Conservation (phyloP, 1,140 invertebrate genomes). For the Hermetia illucens region DNA sequence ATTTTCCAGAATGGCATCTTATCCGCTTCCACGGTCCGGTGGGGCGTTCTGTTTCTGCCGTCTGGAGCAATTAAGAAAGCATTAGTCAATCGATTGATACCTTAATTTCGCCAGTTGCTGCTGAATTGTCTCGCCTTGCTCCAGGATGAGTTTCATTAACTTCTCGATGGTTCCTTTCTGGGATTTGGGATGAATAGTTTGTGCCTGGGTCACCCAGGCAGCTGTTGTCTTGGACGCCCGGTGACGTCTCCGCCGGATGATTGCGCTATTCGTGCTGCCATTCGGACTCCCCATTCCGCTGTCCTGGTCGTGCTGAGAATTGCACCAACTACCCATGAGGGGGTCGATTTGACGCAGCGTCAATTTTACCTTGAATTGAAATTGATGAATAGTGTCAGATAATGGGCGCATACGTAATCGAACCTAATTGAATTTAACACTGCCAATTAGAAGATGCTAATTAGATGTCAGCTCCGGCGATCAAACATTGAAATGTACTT, state of each 20-base stretch:
- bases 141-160: constrained; percentile 58
- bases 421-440: not conserved
- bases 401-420: not conserved
- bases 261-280: constrained; percentile 21
- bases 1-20: not conserved
- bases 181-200: constrained; percentile 17
- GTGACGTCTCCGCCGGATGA: constrained; percentile 18
- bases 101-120: constrained; percentile 50
- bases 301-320: constrained; percentile 19
- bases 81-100: too few species aligned
- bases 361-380: constrained; percentile 6
- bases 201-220: constrained; percentile 10
- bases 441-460: too few species aligned
- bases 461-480: too few species aligned
- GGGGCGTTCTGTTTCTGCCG: too few species aligned
- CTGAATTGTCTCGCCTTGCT: constrained; percentile 69
- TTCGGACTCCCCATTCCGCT: constrained; percentile 28
- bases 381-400: not conserved
- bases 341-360: constrained; percentile 6
- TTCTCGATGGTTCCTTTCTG: constrained; percentile 37
- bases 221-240: constrained; percentile 7
- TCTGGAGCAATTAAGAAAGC: too few species aligned
- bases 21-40: constrained; percentile 4
- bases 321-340: not conserved
- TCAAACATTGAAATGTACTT: too few species aligned